Conservation (phyloP, 2,797 vertebrate species). For the Diceros bicornis region DNA sequence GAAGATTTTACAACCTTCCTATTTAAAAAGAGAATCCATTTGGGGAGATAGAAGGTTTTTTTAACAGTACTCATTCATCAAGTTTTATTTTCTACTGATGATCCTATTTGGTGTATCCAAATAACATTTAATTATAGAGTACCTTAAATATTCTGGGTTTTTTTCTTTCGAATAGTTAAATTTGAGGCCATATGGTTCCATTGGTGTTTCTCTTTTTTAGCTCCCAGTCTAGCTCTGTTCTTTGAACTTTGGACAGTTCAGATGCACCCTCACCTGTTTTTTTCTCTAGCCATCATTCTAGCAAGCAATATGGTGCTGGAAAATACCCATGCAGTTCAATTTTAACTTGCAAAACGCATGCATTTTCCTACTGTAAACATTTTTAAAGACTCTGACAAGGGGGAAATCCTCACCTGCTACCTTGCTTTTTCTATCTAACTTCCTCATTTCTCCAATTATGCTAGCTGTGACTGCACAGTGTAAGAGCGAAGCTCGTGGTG, state of each 20-base stretch:
- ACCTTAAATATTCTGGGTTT: constrained; percentile 78
- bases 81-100: constrained; percentile 83
- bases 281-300: constrained; percentile 63
- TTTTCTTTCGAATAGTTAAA: constrained; percentile 69
- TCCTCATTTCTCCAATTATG: not conserved
- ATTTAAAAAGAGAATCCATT: constrained; percentile 54
- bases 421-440: not conserved
- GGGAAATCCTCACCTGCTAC: constrained; percentile 17
- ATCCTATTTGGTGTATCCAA: constrained; percentile 77
- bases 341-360: constrained; percentile 58
- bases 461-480: not conserved
- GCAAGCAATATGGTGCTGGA: not conserved
- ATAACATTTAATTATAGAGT: constrained; percentile 83
- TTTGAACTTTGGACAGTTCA: constrained; percentile 90
- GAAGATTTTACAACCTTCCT: constrained; percentile 40
- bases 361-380: constrained; percentile 39
- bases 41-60: constrained; percentile 45
- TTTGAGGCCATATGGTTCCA: constrained; percentile 68
- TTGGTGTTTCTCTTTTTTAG: constrained; percentile 83
- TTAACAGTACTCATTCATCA: constrained; percentile 64
- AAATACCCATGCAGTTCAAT: constrained; percentile 48
- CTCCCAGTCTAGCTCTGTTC: constrained; percentile 85
- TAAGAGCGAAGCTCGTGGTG: not conserved
- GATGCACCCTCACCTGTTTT: constrained; percentile 79
- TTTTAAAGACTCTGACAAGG: not conserved